Conservation (phyloP, 2,888 invertebrate genomes). For the Melikaiella ostensackeni region DNA sequence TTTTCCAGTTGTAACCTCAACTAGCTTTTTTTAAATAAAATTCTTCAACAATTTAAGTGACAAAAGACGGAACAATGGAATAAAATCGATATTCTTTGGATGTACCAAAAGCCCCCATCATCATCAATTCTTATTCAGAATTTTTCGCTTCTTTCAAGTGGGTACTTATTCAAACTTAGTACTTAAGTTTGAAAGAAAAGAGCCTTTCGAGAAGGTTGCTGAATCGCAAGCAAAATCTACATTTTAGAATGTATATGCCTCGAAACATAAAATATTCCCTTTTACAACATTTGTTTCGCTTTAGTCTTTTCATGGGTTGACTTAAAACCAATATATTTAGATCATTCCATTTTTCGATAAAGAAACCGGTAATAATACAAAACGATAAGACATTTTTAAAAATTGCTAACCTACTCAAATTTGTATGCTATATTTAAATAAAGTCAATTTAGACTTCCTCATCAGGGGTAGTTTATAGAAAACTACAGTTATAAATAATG, state of each 20-base stretch:
- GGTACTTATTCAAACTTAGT: slow-evolving; percentile 1
- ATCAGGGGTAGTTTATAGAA: too few species aligned
- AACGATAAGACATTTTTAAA: too few species aligned
- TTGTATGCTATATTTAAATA: too few species aligned
- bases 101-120: not conserved
- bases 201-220: not conserved
- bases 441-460: too few species aligned
- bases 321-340: too few species aligned
- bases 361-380: too few species aligned
- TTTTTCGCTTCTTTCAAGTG: not conserved
- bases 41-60: not conserved
- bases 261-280: not conserved
- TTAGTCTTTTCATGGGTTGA: too few species aligned
- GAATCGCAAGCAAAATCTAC: not conserved
- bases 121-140: not conserved
- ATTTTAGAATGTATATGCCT: not conserved
- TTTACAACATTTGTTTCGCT: too few species aligned
- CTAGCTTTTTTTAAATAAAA: not conserved
- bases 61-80: not conserved
- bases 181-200: not conserved
- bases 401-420: too few species aligned
- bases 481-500: too few species aligned
- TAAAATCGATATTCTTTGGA: not conserved
- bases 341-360: too few species aligned
- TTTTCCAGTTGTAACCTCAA: not conserved